phyloP scores from a whole-genome alignment of 1,140 invertebrate genomes.

The Campodea augens region DNA sequence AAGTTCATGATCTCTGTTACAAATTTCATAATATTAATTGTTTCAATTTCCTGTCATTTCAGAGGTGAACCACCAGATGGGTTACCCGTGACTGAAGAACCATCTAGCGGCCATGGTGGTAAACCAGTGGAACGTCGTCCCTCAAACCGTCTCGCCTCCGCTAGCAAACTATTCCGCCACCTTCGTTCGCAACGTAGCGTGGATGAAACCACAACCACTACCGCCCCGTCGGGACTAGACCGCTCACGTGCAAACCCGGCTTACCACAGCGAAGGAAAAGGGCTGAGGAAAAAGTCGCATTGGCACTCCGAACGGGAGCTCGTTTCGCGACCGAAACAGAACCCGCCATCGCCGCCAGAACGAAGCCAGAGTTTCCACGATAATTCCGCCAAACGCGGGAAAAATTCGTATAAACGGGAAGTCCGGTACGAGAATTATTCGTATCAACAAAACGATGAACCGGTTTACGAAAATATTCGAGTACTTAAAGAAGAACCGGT shows the following conservation, averaged over 20 bases:
- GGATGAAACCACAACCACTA: background rate
- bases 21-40: no score
- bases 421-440: background rate
- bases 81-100: no score
- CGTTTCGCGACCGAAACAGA: conserved; percentile 9
- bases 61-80: no score
- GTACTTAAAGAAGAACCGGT: conserved; percentile 3
- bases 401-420: no score
- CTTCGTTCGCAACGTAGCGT: background rate
- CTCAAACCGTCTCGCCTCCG: background rate
- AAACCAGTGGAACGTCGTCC: no score
- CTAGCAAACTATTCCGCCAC: background rate
- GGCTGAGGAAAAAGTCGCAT: conserved; percentile 13
- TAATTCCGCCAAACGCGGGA: no score
- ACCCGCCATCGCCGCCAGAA: no score
- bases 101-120: no score
- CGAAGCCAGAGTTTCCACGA: conserved; percentile 16
- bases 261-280: conserved; percentile 16
- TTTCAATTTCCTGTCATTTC: no score
- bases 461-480: background rate
- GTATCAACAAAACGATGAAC: background rate
- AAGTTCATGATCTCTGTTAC: no score
- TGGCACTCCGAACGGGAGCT: conserved; percentile 3
- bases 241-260: conserved; percentile 10
- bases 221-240: background rate